Conservation (phyloP, 2,113 vertebrate genomes). For the Rhabdomys dilectus region DNA sequence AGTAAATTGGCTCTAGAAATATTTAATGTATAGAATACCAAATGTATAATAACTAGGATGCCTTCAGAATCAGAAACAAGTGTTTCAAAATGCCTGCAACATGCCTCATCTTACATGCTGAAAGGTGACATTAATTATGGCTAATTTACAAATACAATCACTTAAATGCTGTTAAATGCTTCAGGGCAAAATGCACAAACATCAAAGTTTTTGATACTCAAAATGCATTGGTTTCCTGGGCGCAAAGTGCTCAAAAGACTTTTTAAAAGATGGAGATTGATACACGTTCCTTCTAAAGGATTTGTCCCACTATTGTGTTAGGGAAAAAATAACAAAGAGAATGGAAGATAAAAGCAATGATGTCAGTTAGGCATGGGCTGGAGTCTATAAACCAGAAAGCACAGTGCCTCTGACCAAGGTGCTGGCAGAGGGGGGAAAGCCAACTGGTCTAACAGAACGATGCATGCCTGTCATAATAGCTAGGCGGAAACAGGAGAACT, state of each 20-base stretch:
- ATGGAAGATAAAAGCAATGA: background rate
- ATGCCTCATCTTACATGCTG: background rate
- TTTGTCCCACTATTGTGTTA: background rate
- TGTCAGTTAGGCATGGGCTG: no score
- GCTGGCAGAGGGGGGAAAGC: background rate
- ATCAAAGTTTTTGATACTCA: background rate
- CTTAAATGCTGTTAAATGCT: slow-evolving; percentile 42
- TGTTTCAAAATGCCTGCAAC: background rate
- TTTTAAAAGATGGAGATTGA: slow-evolving; percentile 9
- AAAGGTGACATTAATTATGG: background rate
- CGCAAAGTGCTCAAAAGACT: background rate
- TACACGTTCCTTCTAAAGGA: background rate
- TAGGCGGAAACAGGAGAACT: no score
- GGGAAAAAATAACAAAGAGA: background rate
- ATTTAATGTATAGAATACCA: background rate
- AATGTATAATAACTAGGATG: background rate
- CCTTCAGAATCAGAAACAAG: background rate
- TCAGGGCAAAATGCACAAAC: background rate
- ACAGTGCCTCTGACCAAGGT: background rate
- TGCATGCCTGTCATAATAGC: background rate
- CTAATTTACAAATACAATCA: slow-evolving; percentile 21
- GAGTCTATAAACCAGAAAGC: background rate
- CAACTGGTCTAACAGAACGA: background rate
- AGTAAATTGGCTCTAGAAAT: slow-evolving; percentile 8
- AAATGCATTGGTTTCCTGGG: background rate